Evolutionary conservation across 2,888 invertebrate genomes (phyloP).

Genomic region (Pandemis heparana): DNA sequence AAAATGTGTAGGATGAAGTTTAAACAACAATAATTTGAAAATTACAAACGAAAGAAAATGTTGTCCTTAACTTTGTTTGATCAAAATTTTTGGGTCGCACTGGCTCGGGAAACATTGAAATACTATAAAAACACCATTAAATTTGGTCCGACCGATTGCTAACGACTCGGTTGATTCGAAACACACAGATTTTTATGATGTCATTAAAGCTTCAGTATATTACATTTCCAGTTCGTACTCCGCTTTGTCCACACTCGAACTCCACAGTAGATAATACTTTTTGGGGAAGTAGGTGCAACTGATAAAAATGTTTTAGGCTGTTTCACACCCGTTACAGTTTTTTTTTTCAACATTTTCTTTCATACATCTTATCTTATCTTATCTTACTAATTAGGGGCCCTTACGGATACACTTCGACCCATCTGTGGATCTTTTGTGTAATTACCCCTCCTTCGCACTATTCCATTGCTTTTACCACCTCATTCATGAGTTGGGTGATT

Average conservation of each 20-base stretch:
- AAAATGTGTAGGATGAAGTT: neutral
- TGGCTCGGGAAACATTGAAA: neutral
- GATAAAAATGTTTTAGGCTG: too few relatives aligned
- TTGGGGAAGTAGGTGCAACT: too few relatives aligned
- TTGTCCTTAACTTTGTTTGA: neutral
- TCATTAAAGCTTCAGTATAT: neutral
- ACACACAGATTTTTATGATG: conserved; percentile 3
- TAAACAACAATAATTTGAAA: neutral
- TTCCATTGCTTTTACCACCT: too few relatives aligned
- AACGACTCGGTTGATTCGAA: conserved; percentile 4
- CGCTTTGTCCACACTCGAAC: neutral
- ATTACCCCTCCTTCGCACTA: too few relatives aligned
- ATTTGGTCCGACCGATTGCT: conserved; percentile 1
- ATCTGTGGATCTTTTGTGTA: too few relatives aligned
- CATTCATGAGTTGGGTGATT: too few relatives aligned
- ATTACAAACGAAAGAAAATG: neutral
- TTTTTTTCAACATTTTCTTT: too few relatives aligned
- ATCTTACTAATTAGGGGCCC: too few relatives aligned
- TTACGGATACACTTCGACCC: too few relatives aligned
- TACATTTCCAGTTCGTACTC: neutral
- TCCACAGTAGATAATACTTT: too few relatives aligned
- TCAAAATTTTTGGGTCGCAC: neutral
- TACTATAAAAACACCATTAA: neutral
- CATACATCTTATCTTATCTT: too few relatives aligned
- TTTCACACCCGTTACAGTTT: too few relatives aligned